Evolutionary conservation across 2,797 vertebrate genomes (phyloP), one percentile per base, ranked within the genome.

Genomic region (Dermochelys coriacea): DNA sequence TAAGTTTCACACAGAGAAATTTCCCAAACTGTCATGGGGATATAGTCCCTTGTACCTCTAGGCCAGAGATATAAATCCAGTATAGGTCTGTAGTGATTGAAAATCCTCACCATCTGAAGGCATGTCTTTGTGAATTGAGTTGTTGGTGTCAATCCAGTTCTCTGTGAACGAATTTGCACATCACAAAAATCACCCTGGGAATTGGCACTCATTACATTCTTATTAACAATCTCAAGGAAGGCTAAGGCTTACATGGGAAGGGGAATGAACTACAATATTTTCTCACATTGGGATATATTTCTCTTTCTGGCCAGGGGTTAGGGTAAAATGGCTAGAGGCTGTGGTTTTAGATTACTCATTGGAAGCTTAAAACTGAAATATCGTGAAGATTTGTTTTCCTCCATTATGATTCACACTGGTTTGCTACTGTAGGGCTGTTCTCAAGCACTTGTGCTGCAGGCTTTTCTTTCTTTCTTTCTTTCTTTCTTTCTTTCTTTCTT

Each of bases 271-370:
- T 16, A 84, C 12, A 37, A 21, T 41, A 71, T 71, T 41, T 41
- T 52, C 50, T 86, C 57, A 61, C 59, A 86, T 37, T 88, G 64
- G 8, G 19, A 51, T 75, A 11, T 52, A 87, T 37, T 91, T 91
- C 64, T 74, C 64, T 74, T 82, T 86, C 27, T 80, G n/a, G 37
- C 14, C 55, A 50, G 74, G 9, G 49, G 37, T 93, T 4, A 16
- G 16, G 68, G 54, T 57, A 88, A 50, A 80, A 14, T 77, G 59
- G n/a, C 50, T 82, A 68, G 45, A 82, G 25, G 16, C 4, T 11
- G 47, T 51, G 29, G 37, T 91, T 91, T 91, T 90, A 84, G 94
- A 88, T 77, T n/a, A 88, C 57, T 37, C 64, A 45, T 68, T 75
- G 45, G 57, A 90, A 54, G 81, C 57, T 78, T 41, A 71, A 1